A percentile compares a stretch with the other conserved stretches of the same genome.
Conservation (phyloP, 2,113 vertebrate species). For the Varanus komodoensis region DNA sequence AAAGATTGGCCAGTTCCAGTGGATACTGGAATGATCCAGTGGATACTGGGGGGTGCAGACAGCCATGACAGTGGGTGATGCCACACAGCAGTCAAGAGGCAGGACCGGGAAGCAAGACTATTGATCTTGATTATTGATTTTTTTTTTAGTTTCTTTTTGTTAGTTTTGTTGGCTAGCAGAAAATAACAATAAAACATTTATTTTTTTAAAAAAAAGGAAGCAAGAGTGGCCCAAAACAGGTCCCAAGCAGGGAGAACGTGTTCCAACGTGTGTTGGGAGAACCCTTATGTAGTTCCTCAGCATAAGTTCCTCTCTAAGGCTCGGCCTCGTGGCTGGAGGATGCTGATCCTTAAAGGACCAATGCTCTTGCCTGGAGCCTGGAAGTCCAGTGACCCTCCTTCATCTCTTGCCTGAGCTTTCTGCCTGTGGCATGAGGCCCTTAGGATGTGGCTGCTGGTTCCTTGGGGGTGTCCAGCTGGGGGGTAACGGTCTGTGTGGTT, state of each 20-base stretch:
- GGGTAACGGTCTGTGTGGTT: neutral
- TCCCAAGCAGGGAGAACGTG: neutral
- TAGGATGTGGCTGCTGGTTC: neutral
- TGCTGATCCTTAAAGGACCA: neutral
- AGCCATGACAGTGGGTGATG: neutral
- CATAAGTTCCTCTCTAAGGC: neutral
- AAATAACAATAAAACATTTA: no score
- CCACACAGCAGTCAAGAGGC: neutral
- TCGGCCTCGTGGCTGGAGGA: neutral
- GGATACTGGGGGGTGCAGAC: neutral
- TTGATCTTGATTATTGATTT: no score
- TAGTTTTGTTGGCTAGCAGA: no score
- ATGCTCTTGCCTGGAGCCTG: neutral
- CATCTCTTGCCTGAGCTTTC: neutral
- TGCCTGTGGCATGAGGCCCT: neutral
- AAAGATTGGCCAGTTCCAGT: neutral
- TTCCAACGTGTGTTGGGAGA: neutral
- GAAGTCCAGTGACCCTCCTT: neutral
- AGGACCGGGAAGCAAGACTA: neutral
- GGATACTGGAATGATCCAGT: neutral
- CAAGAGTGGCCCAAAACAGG: no score
- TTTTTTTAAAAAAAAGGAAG: neutral
- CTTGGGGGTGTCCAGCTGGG: no score
- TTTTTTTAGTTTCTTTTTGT: no score
- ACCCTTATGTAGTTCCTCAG: neutral